Percentiles rank a stretch among this genome's conserved stretches.
These are phyloP conservation scores for Chiloscyllium plagiosum DNA, from an alignment of 2,113 vertebrate species.

Conservation along the genomic window DNA sequence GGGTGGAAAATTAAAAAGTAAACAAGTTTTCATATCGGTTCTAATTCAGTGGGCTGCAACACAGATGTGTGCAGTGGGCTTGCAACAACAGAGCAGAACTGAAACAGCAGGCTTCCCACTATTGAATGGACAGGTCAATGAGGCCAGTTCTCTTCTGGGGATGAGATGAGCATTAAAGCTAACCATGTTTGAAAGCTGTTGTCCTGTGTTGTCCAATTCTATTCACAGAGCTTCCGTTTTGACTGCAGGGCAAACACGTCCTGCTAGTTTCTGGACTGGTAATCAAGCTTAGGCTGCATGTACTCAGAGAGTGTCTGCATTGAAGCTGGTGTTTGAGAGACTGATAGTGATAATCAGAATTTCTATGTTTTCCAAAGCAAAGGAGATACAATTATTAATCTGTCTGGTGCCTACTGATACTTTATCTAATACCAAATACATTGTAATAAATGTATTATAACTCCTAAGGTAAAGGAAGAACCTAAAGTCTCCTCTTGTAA, in stretches of 20 bases:
- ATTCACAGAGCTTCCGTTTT: background rate
- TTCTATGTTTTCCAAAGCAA: background rate
- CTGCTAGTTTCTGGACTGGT: background rate
- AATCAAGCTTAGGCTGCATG: background rate
- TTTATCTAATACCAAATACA: background rate
- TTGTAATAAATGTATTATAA: background rate
- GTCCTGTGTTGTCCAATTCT: background rate
- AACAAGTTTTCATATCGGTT: slow-evolving; percentile 2
- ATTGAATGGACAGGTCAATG: slow-evolving; percentile 16
- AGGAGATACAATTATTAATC: background rate
- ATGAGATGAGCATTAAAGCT: background rate
- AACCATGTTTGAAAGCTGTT: background rate
- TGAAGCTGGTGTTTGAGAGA: background rate
- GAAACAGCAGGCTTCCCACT: background rate
- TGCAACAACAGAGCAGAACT: slow-evolving; percentile 23
- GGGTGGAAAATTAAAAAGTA: background rate
- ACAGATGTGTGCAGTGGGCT: slow-evolving; percentile 14
- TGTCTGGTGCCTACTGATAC: background rate
- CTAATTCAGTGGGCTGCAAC: slow-evolving; percentile 6
- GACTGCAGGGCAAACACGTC: background rate
- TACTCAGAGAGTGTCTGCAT: background rate
- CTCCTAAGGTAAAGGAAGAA: background rate
- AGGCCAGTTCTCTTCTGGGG: background rate
- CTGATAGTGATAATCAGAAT: background rate
- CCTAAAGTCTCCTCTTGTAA: background rate